These are phyloP conservation scores for Tenthredo scrophulariae DNA, from an alignment of 2,888 invertebrate species.

Conservation along the genomic window DNA sequence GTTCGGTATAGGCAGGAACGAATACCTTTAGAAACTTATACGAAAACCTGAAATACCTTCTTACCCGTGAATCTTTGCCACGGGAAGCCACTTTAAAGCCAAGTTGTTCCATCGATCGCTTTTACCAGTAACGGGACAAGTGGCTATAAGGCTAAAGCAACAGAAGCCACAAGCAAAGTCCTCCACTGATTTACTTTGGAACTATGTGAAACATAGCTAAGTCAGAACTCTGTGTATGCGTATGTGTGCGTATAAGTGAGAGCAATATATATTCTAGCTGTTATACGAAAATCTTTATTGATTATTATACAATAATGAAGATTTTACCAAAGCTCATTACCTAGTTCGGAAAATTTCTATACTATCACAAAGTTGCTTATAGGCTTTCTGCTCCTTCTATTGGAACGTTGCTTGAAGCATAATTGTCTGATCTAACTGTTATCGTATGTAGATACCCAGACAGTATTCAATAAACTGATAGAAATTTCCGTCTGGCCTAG, in stretches of 20 bases:
- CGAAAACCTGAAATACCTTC: background rate
- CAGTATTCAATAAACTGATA: background rate
- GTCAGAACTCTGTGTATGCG: background rate
- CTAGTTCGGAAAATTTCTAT: background rate
- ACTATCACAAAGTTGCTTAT: background rate
- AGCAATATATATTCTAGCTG: background rate
- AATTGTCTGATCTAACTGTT: background rate
- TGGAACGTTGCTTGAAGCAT: background rate
- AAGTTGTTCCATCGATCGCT: slow-evolving; percentile 41
- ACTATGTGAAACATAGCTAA: slow-evolving; percentile 36
- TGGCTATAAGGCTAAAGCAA: slow-evolving; percentile 5
- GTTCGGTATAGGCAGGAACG: background rate
- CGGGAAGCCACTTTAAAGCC: slow-evolving; percentile 5
- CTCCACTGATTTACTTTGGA: slow-evolving; percentile 44
- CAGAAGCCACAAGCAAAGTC: background rate
- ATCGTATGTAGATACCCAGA: background rate
- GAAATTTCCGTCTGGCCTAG: slow-evolving; percentile 23
- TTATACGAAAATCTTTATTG: background rate
- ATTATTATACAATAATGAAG: background rate
- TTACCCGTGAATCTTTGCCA: slow-evolving; percentile 6
- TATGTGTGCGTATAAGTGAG: background rate
- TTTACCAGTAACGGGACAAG: slow-evolving; percentile 30
- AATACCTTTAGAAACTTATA: background rate
- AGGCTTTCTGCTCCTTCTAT: background rate
- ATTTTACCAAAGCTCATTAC: background rate